Conservation (phyloP, 2,797 vertebrate genomes). For the Phrynocephalus forsythii region DNA sequence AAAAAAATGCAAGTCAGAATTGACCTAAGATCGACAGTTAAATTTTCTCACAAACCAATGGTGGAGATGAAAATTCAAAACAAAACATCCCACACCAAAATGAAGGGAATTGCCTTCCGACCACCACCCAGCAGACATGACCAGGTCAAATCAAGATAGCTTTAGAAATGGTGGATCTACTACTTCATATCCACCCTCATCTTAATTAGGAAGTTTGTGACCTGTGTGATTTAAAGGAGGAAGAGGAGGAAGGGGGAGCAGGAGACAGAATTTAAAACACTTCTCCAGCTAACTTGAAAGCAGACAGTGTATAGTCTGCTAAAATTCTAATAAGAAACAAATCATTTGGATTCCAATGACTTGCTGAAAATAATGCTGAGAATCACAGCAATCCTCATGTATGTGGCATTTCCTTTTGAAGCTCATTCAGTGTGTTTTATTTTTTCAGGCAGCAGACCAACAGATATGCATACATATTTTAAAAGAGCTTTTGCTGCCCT, state of each 20-base stretch:
- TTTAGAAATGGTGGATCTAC: neutral
- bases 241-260: neutral
- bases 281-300: neutral
- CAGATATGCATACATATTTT: neutral
- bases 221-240: neutral
- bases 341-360: neutral
- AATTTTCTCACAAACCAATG: no score
- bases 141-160: neutral
- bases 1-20: no score
- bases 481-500: slow-evolving; percentile 67
- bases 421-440: neutral
- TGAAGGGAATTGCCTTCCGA: neutral
- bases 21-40: no score
- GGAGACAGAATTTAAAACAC: neutral
- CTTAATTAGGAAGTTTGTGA: neutral
- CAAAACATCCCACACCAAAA: neutral
- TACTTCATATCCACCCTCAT: neutral
- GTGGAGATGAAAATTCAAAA: no score
- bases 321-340: neutral
- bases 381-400: neutral
- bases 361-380: neutral
- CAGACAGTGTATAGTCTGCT: neutral
- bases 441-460: neutral
- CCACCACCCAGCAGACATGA: neutral
- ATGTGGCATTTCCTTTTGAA: neutral